Percentiles rank a stretch among this genome's conserved stretches.
phyloP scores from a whole-genome alignment of 1,140 invertebrate species.

The Argopecten irradians region DNA sequence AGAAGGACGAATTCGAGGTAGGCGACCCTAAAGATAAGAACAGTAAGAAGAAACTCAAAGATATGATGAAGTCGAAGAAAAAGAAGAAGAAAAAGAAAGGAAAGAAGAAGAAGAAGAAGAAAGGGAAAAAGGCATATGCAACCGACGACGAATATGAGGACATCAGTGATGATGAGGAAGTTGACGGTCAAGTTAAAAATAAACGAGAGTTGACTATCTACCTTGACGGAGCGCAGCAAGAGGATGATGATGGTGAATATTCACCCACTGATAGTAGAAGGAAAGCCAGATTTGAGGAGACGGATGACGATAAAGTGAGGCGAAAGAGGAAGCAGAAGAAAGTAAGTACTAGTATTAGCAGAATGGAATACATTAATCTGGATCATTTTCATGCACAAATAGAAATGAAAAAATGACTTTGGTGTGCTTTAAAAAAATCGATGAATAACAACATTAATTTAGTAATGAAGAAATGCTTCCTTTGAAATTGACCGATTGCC shows the following conservation, averaged over 20 bases:
- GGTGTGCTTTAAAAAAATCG: not conserved
- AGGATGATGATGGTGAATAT: not conserved
- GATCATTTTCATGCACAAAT: too few relatives aligned
- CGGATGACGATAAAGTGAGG: constrained; percentile 27
- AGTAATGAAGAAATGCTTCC: not conserved
- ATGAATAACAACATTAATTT: not conserved
- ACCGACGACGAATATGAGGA: constrained; percentile 25
- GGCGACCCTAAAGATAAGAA: constrained; percentile 16
- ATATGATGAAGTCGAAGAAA: constrained; percentile 40
- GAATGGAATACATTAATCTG: not conserved
- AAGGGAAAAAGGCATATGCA: constrained; percentile 30
- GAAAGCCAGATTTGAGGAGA: constrained; percentile 24
- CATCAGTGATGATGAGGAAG: constrained; percentile 6
- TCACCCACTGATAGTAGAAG: not conserved
- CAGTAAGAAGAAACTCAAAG: constrained; percentile 41
- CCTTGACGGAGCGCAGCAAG: not conserved
- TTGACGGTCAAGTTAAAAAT: not conserved
- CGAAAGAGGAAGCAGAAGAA: constrained; percentile 37
- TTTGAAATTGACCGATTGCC: too few relatives aligned
- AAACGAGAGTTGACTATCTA: constrained; percentile 5
- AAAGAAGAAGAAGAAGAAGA: constrained; percentile 31
- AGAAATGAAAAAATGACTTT: too few relatives aligned
- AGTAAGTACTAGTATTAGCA: not conserved
- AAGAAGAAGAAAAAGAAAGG: constrained; percentile 24
- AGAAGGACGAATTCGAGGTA: constrained; percentile 48